These are phyloP conservation scores for Andrena cerasifolii DNA, from an alignment of 1,140 invertebrate species.

Conservation along the genomic window DNA sequence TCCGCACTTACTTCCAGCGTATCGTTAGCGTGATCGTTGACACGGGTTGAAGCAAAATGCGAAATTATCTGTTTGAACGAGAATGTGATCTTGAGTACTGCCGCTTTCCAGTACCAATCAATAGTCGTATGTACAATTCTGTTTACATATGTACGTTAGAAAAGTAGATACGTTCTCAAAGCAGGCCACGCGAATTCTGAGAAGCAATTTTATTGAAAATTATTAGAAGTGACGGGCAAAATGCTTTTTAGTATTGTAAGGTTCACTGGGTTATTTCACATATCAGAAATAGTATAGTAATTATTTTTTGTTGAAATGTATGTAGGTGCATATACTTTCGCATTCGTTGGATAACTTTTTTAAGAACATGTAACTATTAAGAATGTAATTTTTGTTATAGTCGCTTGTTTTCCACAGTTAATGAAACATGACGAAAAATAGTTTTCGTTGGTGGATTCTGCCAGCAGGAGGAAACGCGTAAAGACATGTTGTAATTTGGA, in stretches of 20 bases:
- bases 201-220: neutral
- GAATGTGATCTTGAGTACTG: constrained; percentile 21
- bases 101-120: constrained; percentile 15
- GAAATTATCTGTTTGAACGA: constrained; percentile 25
- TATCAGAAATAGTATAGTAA: too few species aligned
- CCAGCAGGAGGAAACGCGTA: too few species aligned
- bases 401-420: too few species aligned
- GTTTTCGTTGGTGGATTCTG: too few species aligned
- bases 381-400: too few species aligned
- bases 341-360: too few species aligned
- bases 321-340: too few species aligned
- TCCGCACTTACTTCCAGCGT: constrained; percentile 1
- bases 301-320: too few species aligned
- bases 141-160: neutral
- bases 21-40: constrained; percentile 28
- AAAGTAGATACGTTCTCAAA: neutral
- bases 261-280: too few species aligned
- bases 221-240: neutral
- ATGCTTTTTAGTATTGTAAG: neutral
- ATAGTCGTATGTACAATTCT: neutral
- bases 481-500: too few species aligned
- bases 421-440: too few species aligned
- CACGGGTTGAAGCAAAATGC: constrained; percentile 1
- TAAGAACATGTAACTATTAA: too few species aligned
- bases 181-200: neutral